Conservation (phyloP, 1,140 invertebrate genomes). For the Anastatus disparis region DNA sequence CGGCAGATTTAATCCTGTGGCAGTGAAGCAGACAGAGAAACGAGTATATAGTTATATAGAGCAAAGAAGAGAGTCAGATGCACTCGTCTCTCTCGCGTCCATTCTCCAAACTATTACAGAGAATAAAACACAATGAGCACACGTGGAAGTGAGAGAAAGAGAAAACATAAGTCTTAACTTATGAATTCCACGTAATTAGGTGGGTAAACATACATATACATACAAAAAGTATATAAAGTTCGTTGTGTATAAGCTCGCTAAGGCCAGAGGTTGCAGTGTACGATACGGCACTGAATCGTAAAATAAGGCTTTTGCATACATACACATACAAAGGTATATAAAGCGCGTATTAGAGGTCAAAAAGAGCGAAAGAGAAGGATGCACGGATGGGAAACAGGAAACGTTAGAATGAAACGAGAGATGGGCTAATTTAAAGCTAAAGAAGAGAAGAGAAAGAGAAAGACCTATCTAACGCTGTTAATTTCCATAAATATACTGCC, state of each 20-base stretch:
- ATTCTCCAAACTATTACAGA: slow-evolving; percentile 3
- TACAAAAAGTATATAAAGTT: slow-evolving; percentile 17
- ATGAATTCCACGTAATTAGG: slow-evolving; percentile 63
- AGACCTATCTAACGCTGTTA: slow-evolving; percentile 56
- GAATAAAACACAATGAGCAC: neutral
- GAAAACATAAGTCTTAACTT: slow-evolving; percentile 46
- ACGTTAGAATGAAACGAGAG: slow-evolving; percentile 25
- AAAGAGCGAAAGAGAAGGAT: neutral
- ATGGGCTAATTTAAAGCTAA: slow-evolving; percentile 6
- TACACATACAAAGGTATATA: neutral
- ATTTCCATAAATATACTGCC: slow-evolving; percentile 65
- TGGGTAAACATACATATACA: slow-evolving; percentile 50
- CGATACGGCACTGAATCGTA: slow-evolving; percentile 37
- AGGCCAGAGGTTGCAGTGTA: no score
- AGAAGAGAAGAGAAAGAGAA: slow-evolving; percentile 35
- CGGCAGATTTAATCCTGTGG: slow-evolving; percentile 19
- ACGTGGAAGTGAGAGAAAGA: neutral
- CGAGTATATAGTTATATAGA: no score
- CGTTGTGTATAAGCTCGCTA: slow-evolving; percentile 42
- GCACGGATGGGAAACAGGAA: slow-evolving; percentile 27
- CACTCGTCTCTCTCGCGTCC: neutral
- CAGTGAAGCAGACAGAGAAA: neutral
- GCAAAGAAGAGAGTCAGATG: no score
- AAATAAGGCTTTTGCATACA: slow-evolving; percentile 25
- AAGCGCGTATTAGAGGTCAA: neutral